Percentiles rank a stretch among this genome's conserved stretches.
phyloP scores from a whole-genome alignment of 2,797 vertebrate species.

The Muraenolepis orangiensis region DNA sequence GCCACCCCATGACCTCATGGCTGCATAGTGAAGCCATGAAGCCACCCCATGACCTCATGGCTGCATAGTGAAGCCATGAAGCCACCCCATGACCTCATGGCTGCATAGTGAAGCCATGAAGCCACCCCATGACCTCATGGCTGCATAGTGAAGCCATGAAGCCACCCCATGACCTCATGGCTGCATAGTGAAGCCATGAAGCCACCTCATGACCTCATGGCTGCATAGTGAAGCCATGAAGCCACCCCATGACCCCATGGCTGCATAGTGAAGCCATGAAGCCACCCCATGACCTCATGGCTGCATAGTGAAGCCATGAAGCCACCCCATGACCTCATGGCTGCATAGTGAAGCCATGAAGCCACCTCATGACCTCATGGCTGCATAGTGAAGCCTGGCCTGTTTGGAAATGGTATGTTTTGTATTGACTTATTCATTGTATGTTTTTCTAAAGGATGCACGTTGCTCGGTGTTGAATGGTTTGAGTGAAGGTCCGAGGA shows the following conservation, averaged over 20 bases:
- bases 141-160: no score
- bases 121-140: conserved; percentile 25
- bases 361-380: conserved; percentile 19
- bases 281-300: conserved; percentile 25
- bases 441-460: neutral
- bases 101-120: no score
- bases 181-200: no score
- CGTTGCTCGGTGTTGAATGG: neutral
- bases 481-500: neutral
- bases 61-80: no score
- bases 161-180: conserved; percentile 25
- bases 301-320: no score
- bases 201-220: conserved; percentile 25
- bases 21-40: no score
- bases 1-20: conserved; percentile 25
- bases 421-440: neutral
- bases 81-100: conserved; percentile 25
- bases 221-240: no score
- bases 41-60: conserved; percentile 25
- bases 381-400: conserved; percentile 15
- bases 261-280: no score
- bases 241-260: conserved; percentile 25
- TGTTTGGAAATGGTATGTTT: neutral
- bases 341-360: no score
- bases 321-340: conserved; percentile 25